These are phyloP conservation scores for Dendronephthya gigantea DNA, from an alignment of 64 coral and sea anemone genomes.

Conservation along the genomic window DNA sequence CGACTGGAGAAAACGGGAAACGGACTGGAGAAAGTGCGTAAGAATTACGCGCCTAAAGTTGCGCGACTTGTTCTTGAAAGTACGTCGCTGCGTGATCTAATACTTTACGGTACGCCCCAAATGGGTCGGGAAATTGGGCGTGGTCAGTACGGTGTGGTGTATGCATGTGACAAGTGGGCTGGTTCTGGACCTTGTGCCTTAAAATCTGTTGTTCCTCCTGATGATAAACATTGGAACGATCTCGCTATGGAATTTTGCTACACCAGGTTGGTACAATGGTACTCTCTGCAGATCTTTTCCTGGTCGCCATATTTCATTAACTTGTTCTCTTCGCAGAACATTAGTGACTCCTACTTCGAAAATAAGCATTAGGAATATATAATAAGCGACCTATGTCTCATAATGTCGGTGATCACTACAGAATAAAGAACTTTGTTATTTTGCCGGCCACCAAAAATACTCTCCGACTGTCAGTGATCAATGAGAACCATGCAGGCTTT, in stretches of 20 bases:
- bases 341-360: too few relatives aligned
- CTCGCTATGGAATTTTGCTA: slow-evolving; percentile 89
- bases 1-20: slow-evolving; percentile 83
- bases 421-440: too few relatives aligned
- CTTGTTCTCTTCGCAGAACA: too few relatives aligned
- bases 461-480: too few relatives aligned
- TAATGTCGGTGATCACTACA: too few relatives aligned
- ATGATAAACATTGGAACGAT: slow-evolving; percentile 99
- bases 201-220: slow-evolving; percentile 95
- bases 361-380: too few relatives aligned
- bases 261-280: slow-evolving; percentile 56
- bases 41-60: slow-evolving; percentile 77
- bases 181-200: slow-evolving; percentile 82
- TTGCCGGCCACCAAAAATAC: too few relatives aligned
- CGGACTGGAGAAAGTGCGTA: slow-evolving; percentile 66
- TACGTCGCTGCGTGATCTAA: slow-evolving; percentile 81
- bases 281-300: background rate
- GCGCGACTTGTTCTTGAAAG: slow-evolving; percentile 86
- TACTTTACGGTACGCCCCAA: slow-evolving; percentile 89
- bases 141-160: slow-evolving; percentile 94
- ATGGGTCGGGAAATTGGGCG: slow-evolving; percentile 83
- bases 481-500: too few relatives aligned
- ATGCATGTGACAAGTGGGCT: slow-evolving; percentile 89
- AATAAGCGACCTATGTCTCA: too few relatives aligned
- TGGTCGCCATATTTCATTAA: background rate